phyloP scores from a whole-genome alignment of 2,888 invertebrate species.

The Carpatolechia fugitivella region DNA sequence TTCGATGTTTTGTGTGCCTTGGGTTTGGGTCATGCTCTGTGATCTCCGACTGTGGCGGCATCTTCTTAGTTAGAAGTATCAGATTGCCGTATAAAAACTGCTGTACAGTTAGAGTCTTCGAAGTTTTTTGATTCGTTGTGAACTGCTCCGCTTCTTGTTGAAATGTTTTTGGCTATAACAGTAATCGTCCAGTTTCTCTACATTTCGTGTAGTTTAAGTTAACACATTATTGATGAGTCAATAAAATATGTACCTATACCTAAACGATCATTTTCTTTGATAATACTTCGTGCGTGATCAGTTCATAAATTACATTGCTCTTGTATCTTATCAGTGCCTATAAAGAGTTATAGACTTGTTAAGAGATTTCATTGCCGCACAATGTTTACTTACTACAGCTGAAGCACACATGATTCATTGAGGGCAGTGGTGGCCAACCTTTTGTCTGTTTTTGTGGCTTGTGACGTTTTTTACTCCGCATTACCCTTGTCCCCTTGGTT shows the following conservation, averaged over 20 bases:
- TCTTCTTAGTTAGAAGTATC: neutral
- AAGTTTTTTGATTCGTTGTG: too few relatives aligned
- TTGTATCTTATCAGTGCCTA: neutral
- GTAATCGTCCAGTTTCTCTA: too few relatives aligned
- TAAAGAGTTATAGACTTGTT: constrained; percentile 1
- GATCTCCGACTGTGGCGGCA: neutral
- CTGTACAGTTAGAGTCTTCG: too few relatives aligned
- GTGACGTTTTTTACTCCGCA: neutral
- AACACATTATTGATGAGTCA: too few relatives aligned
- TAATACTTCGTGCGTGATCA: neutral
- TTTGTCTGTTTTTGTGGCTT: neutral
- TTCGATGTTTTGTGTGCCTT: constrained; percentile 1
- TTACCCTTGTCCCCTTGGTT: too few relatives aligned
- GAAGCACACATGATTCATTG: constrained; percentile 59
- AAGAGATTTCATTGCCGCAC: constrained; percentile 11
- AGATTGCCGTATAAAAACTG: too few relatives aligned
- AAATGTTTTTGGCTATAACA: too few relatives aligned
- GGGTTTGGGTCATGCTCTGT: neutral
- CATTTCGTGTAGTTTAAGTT: too few relatives aligned
- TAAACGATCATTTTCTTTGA: neutral
- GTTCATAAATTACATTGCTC: neutral
- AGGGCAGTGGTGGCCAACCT: constrained; percentile 20
- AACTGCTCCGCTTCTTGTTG: too few relatives aligned
- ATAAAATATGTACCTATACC: too few relatives aligned
- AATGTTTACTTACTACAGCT: constrained; percentile 48